Evolutionary conservation across 1,140 invertebrate species (phyloP), one percentile per base, ranked within the genome.

Genomic region (Scaptomyza montana): DNA sequence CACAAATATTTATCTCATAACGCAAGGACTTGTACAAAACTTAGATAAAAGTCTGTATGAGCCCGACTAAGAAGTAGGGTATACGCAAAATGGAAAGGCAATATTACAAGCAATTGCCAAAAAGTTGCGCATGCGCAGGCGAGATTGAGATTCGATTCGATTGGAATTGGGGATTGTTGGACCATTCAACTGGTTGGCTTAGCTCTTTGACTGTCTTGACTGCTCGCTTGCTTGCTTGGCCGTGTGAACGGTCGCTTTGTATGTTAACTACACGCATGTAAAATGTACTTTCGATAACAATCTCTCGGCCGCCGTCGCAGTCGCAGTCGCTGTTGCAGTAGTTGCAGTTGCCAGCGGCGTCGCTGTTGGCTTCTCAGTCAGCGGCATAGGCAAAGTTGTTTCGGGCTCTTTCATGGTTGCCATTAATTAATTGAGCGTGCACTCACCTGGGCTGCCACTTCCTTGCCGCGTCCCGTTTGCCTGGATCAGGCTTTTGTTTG

Each of bases 221-320:
- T 6, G 53, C 53, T 60, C 59, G 39, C 30, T 33, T 5, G 30
- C 30, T 66, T 6, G 53, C 53, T 60, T 67, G 78, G 79, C 80
- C 79, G 79, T 82, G 79, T 82, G 79, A 82, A 82, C 79, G 79
- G 70, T 75, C 79, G 74, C 59, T 78, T 84, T 81, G 74, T 87
- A 86, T 82, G 84, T 87, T 78, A 87, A 89, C 84, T 87, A 87
- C 82, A 87, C 82, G 82, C 82, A 87, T 87, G 78, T 82, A 89
- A 74, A 86, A 87, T 77, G 84, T 87, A 87, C 84, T 89, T 87
- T 87, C 82, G 82, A 87, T 87, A 89, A 72, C 75, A 69, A 87
- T 86, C n/a, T n/a, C n/a, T n/a, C 71, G 73, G 62, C 53, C 55
- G 30, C 47, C 39, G 62, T 65, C 68, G 25, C 62, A 2, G 76